phyloP scores from a whole-genome alignment of 2,797 vertebrate species.

The Lemur catta region DNA sequence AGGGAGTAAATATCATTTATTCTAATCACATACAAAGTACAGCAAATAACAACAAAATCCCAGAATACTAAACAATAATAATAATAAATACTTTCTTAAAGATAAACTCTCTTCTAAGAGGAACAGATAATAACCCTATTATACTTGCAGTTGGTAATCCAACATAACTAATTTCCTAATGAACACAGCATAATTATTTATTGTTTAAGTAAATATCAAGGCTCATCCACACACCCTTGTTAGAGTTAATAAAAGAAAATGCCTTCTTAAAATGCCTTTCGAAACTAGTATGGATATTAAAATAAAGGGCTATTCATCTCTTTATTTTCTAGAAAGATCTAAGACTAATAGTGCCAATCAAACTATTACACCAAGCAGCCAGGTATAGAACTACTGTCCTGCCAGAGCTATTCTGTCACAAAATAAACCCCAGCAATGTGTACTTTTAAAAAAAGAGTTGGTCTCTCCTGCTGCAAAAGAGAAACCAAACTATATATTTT shows the following conservation, averaged over 20 bases:
- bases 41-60: neutral
- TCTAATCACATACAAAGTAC: neutral
- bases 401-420: neutral
- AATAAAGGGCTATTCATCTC: constrained; percentile 42
- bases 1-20: neutral
- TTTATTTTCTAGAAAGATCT: constrained; percentile 63
- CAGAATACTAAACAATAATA: neutral
- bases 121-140: neutral
- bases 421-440: neutral
- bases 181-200: neutral
- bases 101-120: neutral
- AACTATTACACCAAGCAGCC: neutral
- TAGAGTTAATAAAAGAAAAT: constrained; percentile 9
- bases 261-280: constrained; percentile 9
- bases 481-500: constrained; percentile 25
- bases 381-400: neutral
- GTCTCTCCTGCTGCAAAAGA: constrained; percentile 35
- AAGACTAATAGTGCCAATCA: constrained; percentile 49
- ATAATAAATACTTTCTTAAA: neutral
- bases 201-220: neutral
- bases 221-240: neutral
- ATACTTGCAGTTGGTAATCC: neutral
- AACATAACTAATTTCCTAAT: constrained; percentile 1
- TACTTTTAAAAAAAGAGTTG: neutral
- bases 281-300: constrained; percentile 26